Conservation (phyloP, 2,888 invertebrate species). For the Chrysolina americana region DNA sequence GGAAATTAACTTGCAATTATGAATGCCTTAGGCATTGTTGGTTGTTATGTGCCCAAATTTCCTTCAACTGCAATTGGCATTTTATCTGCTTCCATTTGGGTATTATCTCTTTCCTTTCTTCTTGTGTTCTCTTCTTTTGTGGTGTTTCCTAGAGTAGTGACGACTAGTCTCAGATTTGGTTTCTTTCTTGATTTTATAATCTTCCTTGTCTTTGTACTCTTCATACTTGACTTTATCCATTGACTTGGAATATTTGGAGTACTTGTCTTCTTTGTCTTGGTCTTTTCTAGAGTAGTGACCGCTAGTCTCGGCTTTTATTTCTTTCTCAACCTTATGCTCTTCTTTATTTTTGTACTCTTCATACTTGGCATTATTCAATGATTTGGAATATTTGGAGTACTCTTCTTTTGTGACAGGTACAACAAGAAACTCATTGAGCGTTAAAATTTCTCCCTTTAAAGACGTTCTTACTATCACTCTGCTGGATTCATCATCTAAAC, state of each 20-base stretch:
- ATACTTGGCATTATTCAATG: constrained; percentile 86
- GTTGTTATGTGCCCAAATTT: not conserved
- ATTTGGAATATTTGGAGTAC: constrained; percentile 85
- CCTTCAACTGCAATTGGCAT: not conserved
- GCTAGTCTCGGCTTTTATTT: constrained; percentile 41
- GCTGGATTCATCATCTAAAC: constrained; percentile 87
- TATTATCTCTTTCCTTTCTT: not conserved
- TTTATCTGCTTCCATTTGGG: not conserved
- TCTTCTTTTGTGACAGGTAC: constrained; percentile 85
- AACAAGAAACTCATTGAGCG: constrained; percentile 85
- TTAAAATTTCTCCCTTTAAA: constrained; percentile 77
- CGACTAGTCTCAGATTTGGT: not conserved
- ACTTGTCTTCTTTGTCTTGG: no score
- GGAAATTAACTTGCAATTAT: no score
- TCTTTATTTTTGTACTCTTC: constrained; percentile 73
- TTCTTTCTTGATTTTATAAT: not conserved
- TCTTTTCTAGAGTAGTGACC: not conserved
- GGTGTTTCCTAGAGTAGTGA: not conserved
- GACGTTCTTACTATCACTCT: constrained; percentile 84
- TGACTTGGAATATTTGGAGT: no score
- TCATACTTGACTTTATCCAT: constrained; percentile 70
- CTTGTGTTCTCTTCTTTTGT: not conserved
- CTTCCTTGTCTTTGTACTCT: constrained; percentile 71
- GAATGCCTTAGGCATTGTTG: no score
- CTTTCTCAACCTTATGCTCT: constrained; percentile 41